Conservation (phyloP, 2,888 invertebrate species). For the Dascillus cervinus region DNA sequence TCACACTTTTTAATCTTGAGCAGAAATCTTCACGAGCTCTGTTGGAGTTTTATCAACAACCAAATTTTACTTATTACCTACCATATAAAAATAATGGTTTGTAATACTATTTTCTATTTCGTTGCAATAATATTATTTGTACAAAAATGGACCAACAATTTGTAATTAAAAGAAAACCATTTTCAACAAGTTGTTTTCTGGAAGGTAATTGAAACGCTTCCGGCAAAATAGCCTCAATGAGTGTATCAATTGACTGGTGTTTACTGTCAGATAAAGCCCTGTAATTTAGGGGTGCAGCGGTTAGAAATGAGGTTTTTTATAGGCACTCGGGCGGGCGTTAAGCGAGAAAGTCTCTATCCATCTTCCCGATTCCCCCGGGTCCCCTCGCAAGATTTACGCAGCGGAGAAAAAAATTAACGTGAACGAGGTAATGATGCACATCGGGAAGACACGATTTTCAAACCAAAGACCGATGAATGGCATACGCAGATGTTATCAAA, state of each 20-base stretch:
- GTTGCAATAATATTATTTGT: too few species aligned
- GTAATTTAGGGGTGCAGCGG: constrained; percentile 31
- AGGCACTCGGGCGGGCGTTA: constrained; percentile 25
- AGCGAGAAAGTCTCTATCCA: constrained; percentile 28
- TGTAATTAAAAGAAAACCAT: too few species aligned
- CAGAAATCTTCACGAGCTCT: too few species aligned
- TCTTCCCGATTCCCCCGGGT: constrained; percentile 25
- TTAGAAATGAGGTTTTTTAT: constrained; percentile 32
- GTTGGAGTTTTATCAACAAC: too few species aligned
- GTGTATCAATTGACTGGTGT: constrained; percentile 38
- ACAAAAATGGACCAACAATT: too few species aligned
- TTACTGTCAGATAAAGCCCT: constrained; percentile 36
- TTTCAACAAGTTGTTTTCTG: constrained; percentile 16
- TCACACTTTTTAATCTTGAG: too few species aligned
- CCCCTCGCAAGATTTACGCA: constrained; percentile 27
- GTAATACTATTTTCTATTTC: too few species aligned
- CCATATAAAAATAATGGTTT: too few species aligned
- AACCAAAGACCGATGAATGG: too few species aligned
- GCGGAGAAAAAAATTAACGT: constrained; percentile 29
- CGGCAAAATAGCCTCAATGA: constrained; percentile 13
- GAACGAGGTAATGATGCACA: too few species aligned
- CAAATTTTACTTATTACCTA: constrained; percentile 1
- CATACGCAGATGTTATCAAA: constrained; percentile 6
- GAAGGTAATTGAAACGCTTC: constrained; percentile 12
- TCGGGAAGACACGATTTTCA: too few species aligned